phyloP scores from a whole-genome alignment of 2,888 invertebrate species.

The Prosapia bicincta region DNA sequence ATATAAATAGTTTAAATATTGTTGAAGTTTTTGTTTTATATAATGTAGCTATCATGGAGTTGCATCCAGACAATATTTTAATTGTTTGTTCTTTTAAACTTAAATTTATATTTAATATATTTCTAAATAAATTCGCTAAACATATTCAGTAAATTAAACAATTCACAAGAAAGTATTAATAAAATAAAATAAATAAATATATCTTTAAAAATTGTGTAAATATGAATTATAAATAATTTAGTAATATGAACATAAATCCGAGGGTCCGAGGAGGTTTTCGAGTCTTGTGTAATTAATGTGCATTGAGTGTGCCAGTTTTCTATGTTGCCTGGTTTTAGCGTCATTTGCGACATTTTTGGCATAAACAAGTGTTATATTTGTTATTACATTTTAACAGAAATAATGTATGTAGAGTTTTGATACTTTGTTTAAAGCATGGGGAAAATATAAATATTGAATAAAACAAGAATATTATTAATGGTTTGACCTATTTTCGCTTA shows the following conservation, averaged over 20 bases:
- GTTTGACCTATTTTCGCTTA: neutral
- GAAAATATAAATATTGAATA: neutral
- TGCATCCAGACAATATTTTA: too few species aligned
- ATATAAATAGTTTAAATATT: too few species aligned
- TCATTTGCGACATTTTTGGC: conserved; percentile 15
- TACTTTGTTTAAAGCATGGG: neutral
- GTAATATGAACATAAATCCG: too few species aligned
- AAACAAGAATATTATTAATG: neutral
- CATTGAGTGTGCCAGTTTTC: conserved; percentile 13
- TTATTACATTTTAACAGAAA: conserved; percentile 13
- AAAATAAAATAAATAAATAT: too few species aligned
- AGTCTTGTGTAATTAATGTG: conserved; percentile 11
- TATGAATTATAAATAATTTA: too few species aligned
- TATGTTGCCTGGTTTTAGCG: conserved; percentile 21
- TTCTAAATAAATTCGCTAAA: too few species aligned
- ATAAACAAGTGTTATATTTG: conserved; percentile 23
- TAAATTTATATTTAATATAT: too few species aligned
- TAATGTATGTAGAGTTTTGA: conserved; percentile 7
- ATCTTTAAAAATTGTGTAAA: too few species aligned
- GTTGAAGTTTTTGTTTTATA: too few species aligned
- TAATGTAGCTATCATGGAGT: too few species aligned
- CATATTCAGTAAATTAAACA: too few species aligned
- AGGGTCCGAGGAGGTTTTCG: conserved; percentile 21
- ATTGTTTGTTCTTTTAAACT: too few species aligned
- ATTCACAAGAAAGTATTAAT: neutral